Base-by-base conservation (phyloP, 2,113 vertebrate genomes). In the Maccullochella peelii region DNA sequence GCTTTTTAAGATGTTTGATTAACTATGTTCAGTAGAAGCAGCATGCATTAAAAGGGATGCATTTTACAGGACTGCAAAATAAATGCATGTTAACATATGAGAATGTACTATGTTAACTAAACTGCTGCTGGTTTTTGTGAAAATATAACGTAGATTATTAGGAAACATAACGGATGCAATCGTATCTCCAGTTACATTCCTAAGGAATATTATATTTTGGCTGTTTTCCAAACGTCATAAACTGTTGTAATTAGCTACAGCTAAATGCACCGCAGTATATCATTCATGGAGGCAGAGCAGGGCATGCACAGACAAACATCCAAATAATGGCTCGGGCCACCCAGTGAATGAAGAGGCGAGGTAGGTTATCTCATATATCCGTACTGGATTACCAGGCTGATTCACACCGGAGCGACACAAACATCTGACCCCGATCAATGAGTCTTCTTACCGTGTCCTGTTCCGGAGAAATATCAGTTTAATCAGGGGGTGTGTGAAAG, bases 391-490 rank as follows among this genome's bases (percentile, higher is more conserved):
- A 72, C 52, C 59, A n/a, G 20, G 30, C 42, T 38, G 70, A 57
- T 68, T 80, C 68, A 55, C 65, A 44, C 44, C 38, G 3, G 9
- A 52, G 20, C n/a, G 47, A 62, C 59, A 55, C 55, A 71, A 62
- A 78, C 68, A 54, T 55, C 47, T 54, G n/a, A 62, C 42, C 71
- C 72, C 9, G n/a, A 42, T 36, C 47, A 25, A 3, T 25, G 58
- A 50, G 11, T 12, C 36, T 25, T 14, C 93, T 95, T 92, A 96
- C 96, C 95, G 93, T 76, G 95, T 96, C 69, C 95, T 90, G 92
- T 95, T 94, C 61, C 95, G 92, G 20, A 96, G 93, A 47, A 96
- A 96, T 68, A 96, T 95, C 23, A 96, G 92, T 27, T 96, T 96
- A 38, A 96, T 95, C 30, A 96, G 91, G 0, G 95, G 93, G 81